Percentiles rank a stretch among this genome's conserved stretches.
Conservation (phyloP, 2,888 invertebrate species). For the Agrilus biguttatus region DNA sequence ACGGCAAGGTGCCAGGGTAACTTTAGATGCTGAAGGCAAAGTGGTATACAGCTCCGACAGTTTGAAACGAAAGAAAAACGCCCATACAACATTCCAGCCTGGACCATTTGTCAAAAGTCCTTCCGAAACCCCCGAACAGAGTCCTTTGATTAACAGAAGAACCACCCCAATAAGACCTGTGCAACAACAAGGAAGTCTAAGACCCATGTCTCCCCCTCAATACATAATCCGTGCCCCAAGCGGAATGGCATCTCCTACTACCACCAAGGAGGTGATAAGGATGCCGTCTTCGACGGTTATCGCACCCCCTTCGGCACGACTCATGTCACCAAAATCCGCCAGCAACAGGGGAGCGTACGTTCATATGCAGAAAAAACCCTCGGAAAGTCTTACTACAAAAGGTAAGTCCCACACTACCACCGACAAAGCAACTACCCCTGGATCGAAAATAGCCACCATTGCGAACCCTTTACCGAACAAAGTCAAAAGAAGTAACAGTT, state of each 20-base stretch:
- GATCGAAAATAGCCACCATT: conserved; percentile 14
- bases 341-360: conserved; percentile 48
- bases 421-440: conserved; percentile 9
- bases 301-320: conserved; percentile 38
- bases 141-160: conserved; percentile 34
- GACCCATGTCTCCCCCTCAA: conserved; percentile 51
- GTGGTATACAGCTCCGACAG: conserved; percentile 81
- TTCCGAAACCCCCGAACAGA: conserved; percentile 28
- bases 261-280: conserved; percentile 37
- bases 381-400: conserved; percentile 38
- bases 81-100: conserved; percentile 76
- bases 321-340: conserved; percentile 29
- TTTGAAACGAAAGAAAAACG: conserved; percentile 60
- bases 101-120: conserved; percentile 67
- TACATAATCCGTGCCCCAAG: conserved; percentile 31
- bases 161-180: conserved; percentile 32
- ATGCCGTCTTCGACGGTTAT: conserved; percentile 44
- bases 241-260: conserved; percentile 25
- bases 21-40: conserved; percentile 73
- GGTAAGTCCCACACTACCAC: conserved; percentile 40
- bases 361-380: conserved; percentile 52
- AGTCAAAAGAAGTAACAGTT: conserved; percentile 72
- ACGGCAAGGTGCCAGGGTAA: conserved; percentile 62
- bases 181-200: conserved; percentile 5
- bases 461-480: conserved; percentile 32